Evolutionary conservation across 2,797 vertebrate genomes (phyloP).

Genomic region (Acridotheres tristis): DNA sequence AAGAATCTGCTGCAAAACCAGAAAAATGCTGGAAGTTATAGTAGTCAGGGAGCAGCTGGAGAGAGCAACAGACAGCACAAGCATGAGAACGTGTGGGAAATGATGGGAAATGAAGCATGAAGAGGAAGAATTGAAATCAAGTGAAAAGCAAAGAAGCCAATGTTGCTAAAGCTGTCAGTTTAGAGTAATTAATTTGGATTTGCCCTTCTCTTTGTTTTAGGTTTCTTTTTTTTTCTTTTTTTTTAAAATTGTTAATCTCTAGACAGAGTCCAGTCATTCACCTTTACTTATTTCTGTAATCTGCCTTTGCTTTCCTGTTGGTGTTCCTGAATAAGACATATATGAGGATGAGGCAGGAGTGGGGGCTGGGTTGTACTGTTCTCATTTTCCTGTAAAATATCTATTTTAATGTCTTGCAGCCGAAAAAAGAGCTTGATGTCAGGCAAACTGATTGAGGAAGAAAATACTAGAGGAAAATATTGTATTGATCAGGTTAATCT

Average conservation of each 20-base stretch:
- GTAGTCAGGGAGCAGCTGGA: slow-evolving; percentile 27
- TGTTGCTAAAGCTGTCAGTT: neutral
- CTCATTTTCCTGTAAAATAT: neutral
- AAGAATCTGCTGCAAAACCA: neutral
- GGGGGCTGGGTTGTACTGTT: neutral
- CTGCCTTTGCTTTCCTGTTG: neutral
- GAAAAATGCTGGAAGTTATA: slow-evolving; percentile 2
- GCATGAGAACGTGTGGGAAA: neutral
- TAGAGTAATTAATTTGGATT: neutral
- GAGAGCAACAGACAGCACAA: neutral
- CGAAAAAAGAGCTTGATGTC: neutral
- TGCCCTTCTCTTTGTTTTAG: neutral
- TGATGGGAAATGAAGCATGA: neutral
- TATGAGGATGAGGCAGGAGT: neutral
- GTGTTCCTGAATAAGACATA: neutral
- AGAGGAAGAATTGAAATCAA: slow-evolving; percentile 13
- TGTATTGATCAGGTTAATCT: neutral
- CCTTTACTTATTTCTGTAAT: neutral
- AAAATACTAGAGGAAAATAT: neutral
- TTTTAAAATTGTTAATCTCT: neutral
- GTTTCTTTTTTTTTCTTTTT: too few species aligned
- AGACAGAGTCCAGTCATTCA: neutral
- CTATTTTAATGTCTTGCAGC: neutral
- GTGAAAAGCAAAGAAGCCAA: neutral
- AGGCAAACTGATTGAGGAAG: neutral